Evolutionary conservation across 2,113 vertebrate species (phyloP).

Genomic region (Meleagris gallopavo): DNA sequence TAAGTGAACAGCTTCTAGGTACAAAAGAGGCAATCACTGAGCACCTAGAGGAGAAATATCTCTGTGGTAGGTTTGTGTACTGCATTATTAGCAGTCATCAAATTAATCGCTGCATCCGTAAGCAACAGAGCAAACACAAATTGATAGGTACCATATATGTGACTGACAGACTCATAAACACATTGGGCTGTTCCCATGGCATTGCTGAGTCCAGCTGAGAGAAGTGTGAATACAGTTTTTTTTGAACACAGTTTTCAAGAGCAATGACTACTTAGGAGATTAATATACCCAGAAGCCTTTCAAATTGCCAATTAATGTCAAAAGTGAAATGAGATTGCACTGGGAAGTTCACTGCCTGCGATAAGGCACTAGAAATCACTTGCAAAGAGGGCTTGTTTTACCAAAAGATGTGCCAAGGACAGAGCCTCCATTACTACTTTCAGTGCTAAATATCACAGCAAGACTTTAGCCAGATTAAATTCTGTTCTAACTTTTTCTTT

Average conservation of each 20-base stretch:
- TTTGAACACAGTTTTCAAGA: background rate
- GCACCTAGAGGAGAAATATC: background rate
- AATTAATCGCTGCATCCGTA: background rate
- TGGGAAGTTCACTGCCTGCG: background rate
- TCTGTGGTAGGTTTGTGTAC: background rate
- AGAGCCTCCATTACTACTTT: background rate
- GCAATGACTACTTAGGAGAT: background rate
- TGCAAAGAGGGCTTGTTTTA: background rate
- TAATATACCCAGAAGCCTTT: background rate
- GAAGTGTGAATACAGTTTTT: background rate
- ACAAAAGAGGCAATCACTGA: background rate
- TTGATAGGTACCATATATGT: accelerated
- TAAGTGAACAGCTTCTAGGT: background rate
- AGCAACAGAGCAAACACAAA: background rate
- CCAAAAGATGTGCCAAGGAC: background rate
- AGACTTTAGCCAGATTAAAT: slow-evolving; percentile 12
- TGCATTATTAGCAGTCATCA: background rate
- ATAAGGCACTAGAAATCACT: background rate
- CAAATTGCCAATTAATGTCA: background rate
- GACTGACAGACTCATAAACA: background rate
- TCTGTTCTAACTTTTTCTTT: slow-evolving; percentile 35
- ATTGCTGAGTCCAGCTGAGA: background rate
- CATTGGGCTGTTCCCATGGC: background rate
- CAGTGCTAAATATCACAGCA: background rate
- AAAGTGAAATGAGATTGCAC: background rate